Percentiles rank a stretch among this genome's conserved stretches.
Evolutionary conservation across 2,888 invertebrate species (phyloP).

Genomic region (Steinernema carpocapsae): DNA sequence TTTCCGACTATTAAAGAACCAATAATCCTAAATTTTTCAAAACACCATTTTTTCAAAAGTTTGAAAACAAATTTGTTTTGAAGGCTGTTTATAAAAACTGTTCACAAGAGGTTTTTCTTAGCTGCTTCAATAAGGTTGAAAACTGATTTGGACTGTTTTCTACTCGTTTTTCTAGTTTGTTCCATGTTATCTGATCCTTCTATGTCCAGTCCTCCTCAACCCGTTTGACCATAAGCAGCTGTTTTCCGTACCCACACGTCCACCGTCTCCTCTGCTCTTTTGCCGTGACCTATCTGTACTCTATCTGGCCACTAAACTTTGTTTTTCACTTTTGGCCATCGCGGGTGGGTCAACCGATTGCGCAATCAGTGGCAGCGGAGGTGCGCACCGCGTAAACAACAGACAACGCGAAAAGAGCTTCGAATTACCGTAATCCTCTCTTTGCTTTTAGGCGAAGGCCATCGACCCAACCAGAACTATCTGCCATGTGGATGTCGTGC

Average conservation of each 20-base stretch:
- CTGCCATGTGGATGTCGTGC: constrained; percentile 65
- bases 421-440: constrained; percentile 18
- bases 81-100: too few relatives aligned
- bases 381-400: constrained; percentile 32
- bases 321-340: constrained; percentile 31
- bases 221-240: not conserved
- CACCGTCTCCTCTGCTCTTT: not conserved
- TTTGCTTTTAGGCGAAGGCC: constrained; percentile 56
- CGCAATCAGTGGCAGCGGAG: constrained; percentile 32
- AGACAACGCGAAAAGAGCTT: not conserved
- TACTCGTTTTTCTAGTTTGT: too few relatives aligned
- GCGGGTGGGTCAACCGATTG: constrained; percentile 33
- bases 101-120: too few relatives aligned
- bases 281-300: constrained; percentile 1
- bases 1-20: too few relatives aligned
- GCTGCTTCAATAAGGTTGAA: too few relatives aligned
- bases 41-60: too few relatives aligned
- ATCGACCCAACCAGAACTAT: constrained; percentile 67
- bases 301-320: constrained; percentile 35
- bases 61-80: too few relatives aligned
- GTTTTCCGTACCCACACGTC: not conserved
- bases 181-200: too few relatives aligned
- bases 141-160: too few relatives aligned
- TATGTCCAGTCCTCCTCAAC: not conserved
- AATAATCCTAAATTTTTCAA: too few relatives aligned